Evolutionary conservation across 2,113 vertebrate genomes (phyloP), one percentile per base, ranked within the genome.

Genomic region (Hyaena hyaena): DNA sequence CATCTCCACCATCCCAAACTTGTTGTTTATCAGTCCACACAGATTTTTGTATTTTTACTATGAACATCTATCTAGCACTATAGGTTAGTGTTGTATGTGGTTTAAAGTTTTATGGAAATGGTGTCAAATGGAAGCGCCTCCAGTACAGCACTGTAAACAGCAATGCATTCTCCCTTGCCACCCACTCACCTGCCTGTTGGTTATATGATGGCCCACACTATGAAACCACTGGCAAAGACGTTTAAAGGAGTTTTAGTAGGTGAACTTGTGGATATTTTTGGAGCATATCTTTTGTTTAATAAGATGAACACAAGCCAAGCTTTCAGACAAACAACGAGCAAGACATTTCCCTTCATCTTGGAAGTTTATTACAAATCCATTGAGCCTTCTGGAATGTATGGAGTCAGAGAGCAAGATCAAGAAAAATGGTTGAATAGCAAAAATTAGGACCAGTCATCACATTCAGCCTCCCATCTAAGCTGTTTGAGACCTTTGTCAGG

Each of bases 381-480:
- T 31, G 99, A 99, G 98, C 98, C 98, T 98, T 98, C 99, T 84
- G 99, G 99, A 69, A 94, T 99, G 53, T 97, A 99, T 10, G 99
- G 99, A 79, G 98, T 99, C 97, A 98, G 99, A 91, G 98, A 99
- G 92, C 92, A 96, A 94, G 98, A 98, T 88, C 76, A 98, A 95
- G 61, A 97, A 90, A 97, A 96, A 68, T 98, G 97, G 97, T 1
- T 97, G 48, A 71, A 90, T 3, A 93, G 87, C 81, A 97, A 97
- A 95, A 97, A 93, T 85, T 97, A 98, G 76, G 53, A 98, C 99
- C 99, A 99, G 96, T 99, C 99, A 81, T 99, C 99, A 0, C 99
- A 99, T 71, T 99, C 99, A 84, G 98, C 97, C 97, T 99, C 99
- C 99, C 99, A 99, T 96, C 98, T 99, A 81, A 99, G 98, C 98